Percentiles rank a stretch among this genome's conserved stretches.
Evolutionary conservation across 1,140 invertebrate species (phyloP).

Genomic region (Pissodes strobi): DNA sequence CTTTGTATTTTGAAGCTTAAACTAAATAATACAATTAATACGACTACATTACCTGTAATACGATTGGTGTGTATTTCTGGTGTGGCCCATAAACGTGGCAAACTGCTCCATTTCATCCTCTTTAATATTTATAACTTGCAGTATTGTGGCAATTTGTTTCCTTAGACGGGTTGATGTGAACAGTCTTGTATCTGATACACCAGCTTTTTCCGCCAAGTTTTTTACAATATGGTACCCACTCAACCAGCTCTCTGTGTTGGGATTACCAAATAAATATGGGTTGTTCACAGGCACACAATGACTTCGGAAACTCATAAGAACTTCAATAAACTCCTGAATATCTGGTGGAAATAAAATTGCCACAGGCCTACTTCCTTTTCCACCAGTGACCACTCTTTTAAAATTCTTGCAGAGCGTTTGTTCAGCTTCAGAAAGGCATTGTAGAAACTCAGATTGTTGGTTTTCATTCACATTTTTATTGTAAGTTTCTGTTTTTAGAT

Average conservation of each 20-base stretch:
- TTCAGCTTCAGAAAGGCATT: slow-evolving; percentile 21
- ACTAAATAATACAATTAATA: too few relatives aligned
- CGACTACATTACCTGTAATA: neutral
- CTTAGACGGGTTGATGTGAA: slow-evolving; percentile 36
- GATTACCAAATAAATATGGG: slow-evolving; percentile 17
- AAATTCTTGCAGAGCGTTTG: slow-evolving; percentile 30
- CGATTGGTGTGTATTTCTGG: neutral
- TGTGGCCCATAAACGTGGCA: slow-evolving; percentile 46
- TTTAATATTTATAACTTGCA: slow-evolving; percentile 32
- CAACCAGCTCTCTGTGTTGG: neutral
- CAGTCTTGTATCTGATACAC: slow-evolving; percentile 10
- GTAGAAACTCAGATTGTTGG: slow-evolving; percentile 27
- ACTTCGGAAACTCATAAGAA: neutral
- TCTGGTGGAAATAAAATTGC: slow-evolving; percentile 28
- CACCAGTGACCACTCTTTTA: slow-evolving; percentile 27
- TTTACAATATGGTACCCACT: slow-evolving; percentile 17
- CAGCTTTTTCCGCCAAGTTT: slow-evolving; percentile 21
- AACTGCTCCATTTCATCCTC: slow-evolving; percentile 33
- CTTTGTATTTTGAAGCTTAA: too few relatives aligned
- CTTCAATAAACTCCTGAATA: neutral
- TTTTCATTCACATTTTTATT: neutral
- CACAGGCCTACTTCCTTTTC: slow-evolving; percentile 26
- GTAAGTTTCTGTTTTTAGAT: slow-evolving; percentile 27
- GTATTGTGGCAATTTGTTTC: slow-evolving; percentile 39
- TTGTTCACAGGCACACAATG: neutral